These are phyloP conservation scores for Mesocentrotus franciscanus DNA, from an alignment of 53 echinoderm and acorn worm species.

Conservation along the genomic window DNA sequence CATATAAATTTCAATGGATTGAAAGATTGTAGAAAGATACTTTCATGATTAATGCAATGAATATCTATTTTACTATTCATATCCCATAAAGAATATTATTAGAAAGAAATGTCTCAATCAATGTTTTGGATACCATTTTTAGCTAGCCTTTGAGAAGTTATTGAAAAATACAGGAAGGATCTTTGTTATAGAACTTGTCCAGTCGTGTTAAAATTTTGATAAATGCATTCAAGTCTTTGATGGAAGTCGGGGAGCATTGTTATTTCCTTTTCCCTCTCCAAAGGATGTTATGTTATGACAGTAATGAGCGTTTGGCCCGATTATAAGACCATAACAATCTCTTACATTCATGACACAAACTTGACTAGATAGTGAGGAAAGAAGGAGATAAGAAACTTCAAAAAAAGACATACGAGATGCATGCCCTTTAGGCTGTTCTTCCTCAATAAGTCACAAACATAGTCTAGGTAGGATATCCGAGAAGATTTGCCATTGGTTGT, in stretches of 20 bases:
- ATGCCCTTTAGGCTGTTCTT: background rate
- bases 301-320: background rate
- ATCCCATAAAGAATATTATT: background rate
- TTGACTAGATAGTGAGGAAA: slow-evolving; percentile 9
- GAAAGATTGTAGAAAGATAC: background rate
- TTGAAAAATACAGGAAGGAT: background rate
- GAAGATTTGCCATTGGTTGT: slow-evolving; percentile 22
- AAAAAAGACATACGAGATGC: background rate
- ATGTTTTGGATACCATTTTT: background rate
- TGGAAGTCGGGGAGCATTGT: background rate
- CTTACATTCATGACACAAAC: background rate
- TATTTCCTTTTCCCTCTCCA: slow-evolving; percentile 29
- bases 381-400: background rate
- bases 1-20: background rate
- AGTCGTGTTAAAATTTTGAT: background rate
- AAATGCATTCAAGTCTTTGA: background rate
- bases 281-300: slow-evolving; percentile 47
- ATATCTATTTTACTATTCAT: no score
- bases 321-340: background rate
- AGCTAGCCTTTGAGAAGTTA: background rate
- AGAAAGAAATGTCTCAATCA: background rate
- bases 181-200: background rate
- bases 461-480: slow-evolving; percentile 55
- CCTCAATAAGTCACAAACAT: background rate
- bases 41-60: background rate